Base-by-base conservation (phyloP, 2,113 vertebrate species). In the Gadus chalcogrammus region DNA sequence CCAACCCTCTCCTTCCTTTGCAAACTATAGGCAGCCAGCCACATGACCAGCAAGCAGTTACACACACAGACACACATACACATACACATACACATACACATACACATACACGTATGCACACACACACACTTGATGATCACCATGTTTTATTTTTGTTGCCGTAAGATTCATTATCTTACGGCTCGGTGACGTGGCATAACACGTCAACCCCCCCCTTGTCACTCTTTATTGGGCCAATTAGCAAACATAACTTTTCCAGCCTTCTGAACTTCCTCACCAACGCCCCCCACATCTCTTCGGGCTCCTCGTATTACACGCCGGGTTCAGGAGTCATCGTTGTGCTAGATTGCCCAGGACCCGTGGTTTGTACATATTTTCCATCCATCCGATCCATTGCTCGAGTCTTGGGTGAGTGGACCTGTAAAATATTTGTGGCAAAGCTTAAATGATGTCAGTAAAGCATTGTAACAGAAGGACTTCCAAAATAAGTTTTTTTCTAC, bases 391-490 rank as follows among this genome's bases (percentile, higher is more conserved):
- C 69, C 70, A 72, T 85, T 64, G 71, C 66, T 64, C 70, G 73
- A 79, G 76, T 68, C 70, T 61, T 75, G 72, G 42, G 55, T 83
- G 70, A 83, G 81, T 65, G 74, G 74, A 83, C 73, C 52, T 68
- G 73, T 71, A 65, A 79, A 67, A 78, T 76, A 77, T 85, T 56
- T 82, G 80, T 72, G 77, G 79, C 74, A 79, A 81, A 79, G 73
- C 71, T 85, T 84, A 87, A 77, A 88, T 80, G 78, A 83, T 82
- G 68, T 88, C 78, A 85, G 73, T 67, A 75, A 81, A 75, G 74
- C 78, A 73, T 88, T 76, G 69, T 62, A 76, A 76, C 69, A 69
- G 70, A 73, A 78, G 65, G 63, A 68, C 64, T 20, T 75, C 67
- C 78, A 62, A 15, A 2, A 59, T 65, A 66, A 82, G 42, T 58